These are phyloP conservation scores for Cololabis saira DNA, from an alignment of 2,113 vertebrate species.

Conservation along the genomic window DNA sequence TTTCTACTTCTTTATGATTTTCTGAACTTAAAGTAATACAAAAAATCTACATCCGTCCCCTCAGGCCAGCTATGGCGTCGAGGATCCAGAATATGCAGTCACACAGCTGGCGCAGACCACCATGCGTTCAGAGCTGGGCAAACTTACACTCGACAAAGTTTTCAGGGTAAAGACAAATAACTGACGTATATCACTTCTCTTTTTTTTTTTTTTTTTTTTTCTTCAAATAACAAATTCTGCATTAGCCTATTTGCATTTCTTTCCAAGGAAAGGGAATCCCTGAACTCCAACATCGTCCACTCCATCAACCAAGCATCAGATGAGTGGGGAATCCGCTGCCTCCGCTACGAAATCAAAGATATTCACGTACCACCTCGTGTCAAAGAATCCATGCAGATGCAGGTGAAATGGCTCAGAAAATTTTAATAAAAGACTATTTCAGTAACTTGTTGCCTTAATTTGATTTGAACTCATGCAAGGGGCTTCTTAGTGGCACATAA, in stretches of 20 bases:
- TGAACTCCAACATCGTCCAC: conserved; percentile 93
- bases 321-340: conserved; percentile 94
- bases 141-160: conserved; percentile 94
- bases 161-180: conserved; percentile 86
- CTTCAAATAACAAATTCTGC: background rate
- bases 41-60: background rate
- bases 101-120: conserved; percentile 97
- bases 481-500: background rate
- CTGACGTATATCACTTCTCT: background rate
- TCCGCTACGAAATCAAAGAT: conserved; percentile 97
- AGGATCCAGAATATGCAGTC: conserved; percentile 96
- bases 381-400: conserved; percentile 99
- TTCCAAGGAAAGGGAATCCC: conserved; percentile 90
- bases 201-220: background rate
- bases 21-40: background rate
- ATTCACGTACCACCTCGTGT: conserved; percentile 95
- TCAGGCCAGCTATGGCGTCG: conserved; percentile 94
- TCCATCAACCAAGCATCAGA: conserved; percentile 97
- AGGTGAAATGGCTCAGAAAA: conserved; percentile 78
- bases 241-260: background rate
- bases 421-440: background rate
- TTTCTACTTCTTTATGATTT: background rate
- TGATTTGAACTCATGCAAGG: background rate
- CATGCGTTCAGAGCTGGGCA: conserved; percentile 97
- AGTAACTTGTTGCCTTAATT: background rate